Evolutionary conservation across 2,888 invertebrate genomes (phyloP), one percentile per base, ranked within the genome.

Genomic region (Pachycephus smyrnensis): DNA sequence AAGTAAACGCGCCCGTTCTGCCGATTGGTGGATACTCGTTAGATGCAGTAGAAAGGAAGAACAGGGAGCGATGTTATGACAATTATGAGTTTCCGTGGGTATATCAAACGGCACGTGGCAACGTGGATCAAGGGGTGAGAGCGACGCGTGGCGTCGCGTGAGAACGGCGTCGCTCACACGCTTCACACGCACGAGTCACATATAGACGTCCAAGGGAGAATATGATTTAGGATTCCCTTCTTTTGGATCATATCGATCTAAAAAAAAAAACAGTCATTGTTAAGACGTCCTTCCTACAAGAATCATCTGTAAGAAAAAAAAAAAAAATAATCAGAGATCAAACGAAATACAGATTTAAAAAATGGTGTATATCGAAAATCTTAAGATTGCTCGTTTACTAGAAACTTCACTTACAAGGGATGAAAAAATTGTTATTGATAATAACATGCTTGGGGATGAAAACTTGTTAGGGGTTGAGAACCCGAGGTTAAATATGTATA

Each of bases 91-190:
- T 90, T 89, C 82, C 87, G 85, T 86, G 84, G 85, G 87, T 84
- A 84, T 84, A 88, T 85, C 84, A 86, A 85, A 84, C 82, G 86
- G 86, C 87, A 88, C 88, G 88, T 88, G 88, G 80, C 83, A 79
- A 77, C 69, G 69, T 76, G 75, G 80, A 79, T 79, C 78, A 81
- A 81, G 82, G 84, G 82, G 83, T 76, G 80, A 76, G 77, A 33
- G 71, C 75, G 88, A 86, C 88, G 88, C 87, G 88, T 88, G 88
- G 83, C 87, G 84, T 79, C 88, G 91, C 90, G 90, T 91, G 91
- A 90, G 91, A 91, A 90, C 90, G 86, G 77, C 84, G 85, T 83
- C 88, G 89, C 87, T 91, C 91, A 89, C 90, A 91, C 90, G 90
- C 90, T 90, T 87, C 87, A 78, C 84, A 77, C 82, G 80, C 82